Evolutionary conservation across 2,888 invertebrate species (phyloP).

Genomic region (Omphaloscelis lunosa): DNA sequence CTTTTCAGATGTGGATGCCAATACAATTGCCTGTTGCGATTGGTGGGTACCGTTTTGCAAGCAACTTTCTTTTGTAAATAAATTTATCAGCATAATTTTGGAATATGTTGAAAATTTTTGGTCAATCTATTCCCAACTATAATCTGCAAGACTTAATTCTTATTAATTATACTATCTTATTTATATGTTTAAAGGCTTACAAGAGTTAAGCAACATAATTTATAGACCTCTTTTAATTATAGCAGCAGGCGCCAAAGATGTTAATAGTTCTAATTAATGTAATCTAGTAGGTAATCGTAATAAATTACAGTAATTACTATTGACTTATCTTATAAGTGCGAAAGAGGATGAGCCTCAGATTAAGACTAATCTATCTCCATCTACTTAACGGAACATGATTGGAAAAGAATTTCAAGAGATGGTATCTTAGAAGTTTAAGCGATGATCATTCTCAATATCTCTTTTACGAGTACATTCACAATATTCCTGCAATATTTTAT

Average conservation of each 20-base stretch:
- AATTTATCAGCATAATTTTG: background rate
- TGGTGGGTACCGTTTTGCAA: background rate
- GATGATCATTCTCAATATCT: background rate
- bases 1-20: background rate
- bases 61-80: background rate
- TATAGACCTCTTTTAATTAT: conserved; percentile 45
- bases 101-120: background rate
- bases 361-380: conserved; percentile 34
- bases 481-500: no score
- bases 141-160: background rate
- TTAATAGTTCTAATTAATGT: conserved; percentile 55
- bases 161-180: background rate
- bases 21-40: background rate
- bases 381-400: conserved; percentile 6
- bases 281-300: conserved; percentile 48
- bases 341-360: conserved; percentile 47
- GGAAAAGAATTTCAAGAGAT: conserved; percentile 11
- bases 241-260: conserved; percentile 49
- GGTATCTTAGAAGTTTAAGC: conserved; percentile 3
- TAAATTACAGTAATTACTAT: conserved; percentile 56
- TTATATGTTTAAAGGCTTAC: conserved; percentile 2
- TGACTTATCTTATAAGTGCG: conserved; percentile 45
- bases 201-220: conserved; percentile 10
- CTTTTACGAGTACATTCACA: no score
- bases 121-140: background rate